phyloP scores from a whole-genome alignment of 2,888 invertebrate genomes.

The Conomelus anceps region DNA sequence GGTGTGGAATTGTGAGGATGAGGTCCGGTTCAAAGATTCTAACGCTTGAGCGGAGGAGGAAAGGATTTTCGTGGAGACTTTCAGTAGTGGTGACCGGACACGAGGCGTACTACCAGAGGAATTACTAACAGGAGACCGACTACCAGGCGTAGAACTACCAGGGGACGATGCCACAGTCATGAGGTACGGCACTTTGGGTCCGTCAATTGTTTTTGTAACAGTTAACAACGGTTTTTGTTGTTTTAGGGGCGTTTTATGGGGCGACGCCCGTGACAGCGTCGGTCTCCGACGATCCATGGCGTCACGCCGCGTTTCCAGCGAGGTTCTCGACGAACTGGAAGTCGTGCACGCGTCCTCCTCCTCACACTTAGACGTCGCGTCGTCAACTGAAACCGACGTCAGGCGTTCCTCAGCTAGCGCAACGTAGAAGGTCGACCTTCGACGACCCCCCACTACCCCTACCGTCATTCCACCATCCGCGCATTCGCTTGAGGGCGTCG shows the following conservation, averaged over 20 bases:
- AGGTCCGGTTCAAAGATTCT: slow-evolving; percentile 30
- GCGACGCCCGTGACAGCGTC: slow-evolving; percentile 2
- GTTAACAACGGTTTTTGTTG: slow-evolving; percentile 21
- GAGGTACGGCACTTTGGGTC: slow-evolving; percentile 23
- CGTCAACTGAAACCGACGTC: slow-evolving; percentile 38
- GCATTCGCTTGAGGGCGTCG: background rate
- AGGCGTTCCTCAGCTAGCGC: slow-evolving; percentile 57
- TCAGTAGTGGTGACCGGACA: slow-evolving; percentile 31
- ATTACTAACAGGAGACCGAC: slow-evolving; percentile 9
- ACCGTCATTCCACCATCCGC: background rate
- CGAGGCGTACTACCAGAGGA: slow-evolving; percentile 17
- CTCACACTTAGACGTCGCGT: slow-evolving; percentile 13
- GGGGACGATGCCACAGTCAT: slow-evolving; percentile 26
- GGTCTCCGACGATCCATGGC: slow-evolving; percentile 5
- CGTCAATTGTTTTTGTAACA: slow-evolving; percentile 23
- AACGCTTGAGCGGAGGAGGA: slow-evolving; percentile 33
- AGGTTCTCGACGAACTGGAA: background rate
- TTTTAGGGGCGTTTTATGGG: slow-evolving; percentile 21
- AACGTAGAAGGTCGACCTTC: slow-evolving; percentile 70
- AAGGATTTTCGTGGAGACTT: slow-evolving; percentile 33
- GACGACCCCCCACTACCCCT: slow-evolving; percentile 44
- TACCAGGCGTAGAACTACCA: slow-evolving; percentile 5
- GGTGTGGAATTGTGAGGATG: slow-evolving; percentile 33
- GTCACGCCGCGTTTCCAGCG: too few relatives aligned
- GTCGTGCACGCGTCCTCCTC: background rate